These are phyloP conservation scores for Mythimna pallens DNA, from an alignment of 2,888 invertebrate genomes.

Conservation along the genomic window DNA sequence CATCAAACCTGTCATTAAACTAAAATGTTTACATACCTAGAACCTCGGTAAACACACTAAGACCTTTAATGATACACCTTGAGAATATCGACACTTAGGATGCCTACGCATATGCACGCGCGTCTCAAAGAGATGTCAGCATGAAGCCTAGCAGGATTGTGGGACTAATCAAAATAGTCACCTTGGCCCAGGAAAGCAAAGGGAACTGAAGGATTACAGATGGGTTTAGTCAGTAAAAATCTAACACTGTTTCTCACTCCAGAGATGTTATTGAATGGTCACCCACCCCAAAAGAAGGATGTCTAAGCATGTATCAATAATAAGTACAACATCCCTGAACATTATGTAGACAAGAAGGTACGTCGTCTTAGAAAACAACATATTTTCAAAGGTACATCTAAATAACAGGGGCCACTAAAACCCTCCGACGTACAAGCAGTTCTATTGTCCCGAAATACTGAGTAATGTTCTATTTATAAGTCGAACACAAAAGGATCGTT, in stretches of 20 bases:
- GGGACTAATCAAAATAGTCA: too few species aligned
- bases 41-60: background rate
- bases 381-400: conserved; percentile 24
- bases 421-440: conserved; percentile 32
- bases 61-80: background rate
- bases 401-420: conserved; percentile 41
- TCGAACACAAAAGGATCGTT: conserved; percentile 51
- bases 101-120: too few species aligned
- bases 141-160: too few species aligned
- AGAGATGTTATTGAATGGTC: too few species aligned
- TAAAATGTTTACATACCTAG: background rate
- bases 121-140: too few species aligned
- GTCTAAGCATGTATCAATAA: background rate
- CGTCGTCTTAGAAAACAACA: conserved; percentile 7
- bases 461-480: conserved; percentile 56
- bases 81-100: background rate
- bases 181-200: too few species aligned
- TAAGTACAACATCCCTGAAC: background rate
- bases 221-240: too few species aligned
- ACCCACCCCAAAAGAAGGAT: background rate
- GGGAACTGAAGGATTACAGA: too few species aligned
- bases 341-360: background rate
- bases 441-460: conserved; percentile 56
- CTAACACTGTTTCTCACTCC: too few species aligned
- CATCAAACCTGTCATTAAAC: background rate